Evolutionary conservation across 2,797 vertebrate species (phyloP).

Genomic region (Argentina silus): DNA sequence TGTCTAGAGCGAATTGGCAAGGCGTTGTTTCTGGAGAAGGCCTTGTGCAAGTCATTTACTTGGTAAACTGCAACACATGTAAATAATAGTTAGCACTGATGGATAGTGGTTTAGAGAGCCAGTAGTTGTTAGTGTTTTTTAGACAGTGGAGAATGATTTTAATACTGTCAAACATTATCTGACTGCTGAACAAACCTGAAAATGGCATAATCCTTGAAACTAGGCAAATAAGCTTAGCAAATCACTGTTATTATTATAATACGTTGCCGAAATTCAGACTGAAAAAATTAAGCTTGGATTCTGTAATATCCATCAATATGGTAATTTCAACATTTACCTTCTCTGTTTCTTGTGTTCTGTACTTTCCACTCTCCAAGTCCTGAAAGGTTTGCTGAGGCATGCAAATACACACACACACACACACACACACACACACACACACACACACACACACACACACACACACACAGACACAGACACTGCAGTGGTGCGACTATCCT

Average conservation of each 20-base stretch:
- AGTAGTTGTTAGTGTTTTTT: background rate
- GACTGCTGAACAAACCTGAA: slow-evolving; percentile 53
- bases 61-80: too few relatives aligned
- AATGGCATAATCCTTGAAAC: slow-evolving; percentile 65
- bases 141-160: background rate
- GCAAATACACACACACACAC: background rate
- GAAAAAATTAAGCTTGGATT: slow-evolving; percentile 75
- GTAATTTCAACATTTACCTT: slow-evolving; percentile 92
- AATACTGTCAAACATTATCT: too few relatives aligned
- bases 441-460: background rate
- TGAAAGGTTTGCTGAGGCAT: slow-evolving; percentile 59
- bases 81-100: background rate
- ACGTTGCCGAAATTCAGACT: slow-evolving; percentile 73
- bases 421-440: slow-evolving; percentile 11
- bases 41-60: too few relatives aligned
- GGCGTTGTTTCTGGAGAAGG: too few relatives aligned
- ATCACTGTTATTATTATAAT: slow-evolving; percentile 74
- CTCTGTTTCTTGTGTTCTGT: slow-evolving; percentile 63
- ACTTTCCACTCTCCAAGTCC: slow-evolving; percentile 69
- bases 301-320: slow-evolving; percentile 87
- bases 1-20: too few relatives aligned
- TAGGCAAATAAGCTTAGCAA: slow-evolving; percentile 73
- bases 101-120: background rate
- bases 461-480: background rate
- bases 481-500: slow-evolving; percentile 45